Evolutionary conservation across 2,797 vertebrate genomes (phyloP), one percentile per base, ranked within the genome.

Genomic region (Buphagus erythrorhynchus): DNA sequence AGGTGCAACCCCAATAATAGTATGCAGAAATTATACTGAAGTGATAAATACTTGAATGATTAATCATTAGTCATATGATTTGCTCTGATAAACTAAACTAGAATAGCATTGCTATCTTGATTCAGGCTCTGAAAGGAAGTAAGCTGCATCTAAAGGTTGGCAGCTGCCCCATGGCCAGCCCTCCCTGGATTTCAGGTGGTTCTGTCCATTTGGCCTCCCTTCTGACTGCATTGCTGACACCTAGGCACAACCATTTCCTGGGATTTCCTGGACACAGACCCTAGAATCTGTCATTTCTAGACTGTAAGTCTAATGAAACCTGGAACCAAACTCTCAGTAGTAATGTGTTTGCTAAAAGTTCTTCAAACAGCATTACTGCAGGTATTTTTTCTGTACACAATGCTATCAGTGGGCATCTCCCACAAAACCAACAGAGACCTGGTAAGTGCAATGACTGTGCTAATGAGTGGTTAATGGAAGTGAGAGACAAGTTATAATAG

Each of bases 11-110:
- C 66, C 86, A 84, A 19, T 72, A 93, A 75, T 10, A 93, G 83
- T 36, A 29, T 63, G 71, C 40, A 93, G 82, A 95, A 95, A 62
- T 83, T 62, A 80, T 16, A 52, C n/a, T 65, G 73, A 91, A 90
- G 69, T 84, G 79, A 90, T 88, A 92, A 94, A 91, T 90, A 52
- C 36, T 83, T 93, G 62, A 86, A 69, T 69, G 66, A 62, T 91
- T 94, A 86, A 38, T 75, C 75, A 86, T 90, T 71, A 71, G 75
- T 88, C 87, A 48, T 79, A 89, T 61, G 85, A 91, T 71, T 95
- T 3, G 1, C 61, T 65, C 79, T 54, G 71, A 75, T 61, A 83
- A 93, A 7, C 49, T 82, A 24, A 68, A 61, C 8, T 54, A 36
- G 76, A 90, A 77, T 57, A 95, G 76, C 62, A 43, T 13, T 59